Evolutionary conservation across 2,797 vertebrate genomes (phyloP), one percentile per base, ranked within the genome.

Genomic region (Rachycentron canadum): DNA sequence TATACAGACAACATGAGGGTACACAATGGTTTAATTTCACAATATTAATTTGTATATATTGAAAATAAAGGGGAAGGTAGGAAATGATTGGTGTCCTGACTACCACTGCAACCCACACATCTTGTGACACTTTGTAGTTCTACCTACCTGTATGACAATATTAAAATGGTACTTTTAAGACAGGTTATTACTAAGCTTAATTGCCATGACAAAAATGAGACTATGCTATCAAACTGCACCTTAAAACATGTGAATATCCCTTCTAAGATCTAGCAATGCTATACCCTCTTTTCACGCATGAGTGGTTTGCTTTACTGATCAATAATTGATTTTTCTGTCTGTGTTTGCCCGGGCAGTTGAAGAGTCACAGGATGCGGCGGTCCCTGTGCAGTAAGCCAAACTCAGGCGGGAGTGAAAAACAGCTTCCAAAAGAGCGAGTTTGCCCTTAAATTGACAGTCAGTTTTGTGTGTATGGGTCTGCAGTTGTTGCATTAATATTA

Each of bases 401-500:
- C 79, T 87, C 87, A 72, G 69, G 62, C 52, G 88, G 78, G 80
- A 85, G 67, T 53, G 75, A 83, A 84, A 85, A 88, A 86, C 62
- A 30, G 74, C 85, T 84, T 91, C 86, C 84, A 88, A 86, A 88
- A 88, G 81, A 90, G 77, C 76, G 52, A 70, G 68, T 88, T 89
- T 92, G 84, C 80, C 88, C 88, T 91, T 83, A 90, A 88, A 92
- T 88, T 83, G 84, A 91, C 87, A 32, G 85, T 89, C 87, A 84
- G 84, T 86, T 90, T 82, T 85, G 73, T 86, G 86, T 86, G 78
- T 85, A 64, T 78, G 75, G 81, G 84, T 88, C 72, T 91, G 83
- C 81, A 86, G 90, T 92, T 88, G 86, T 89, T 82, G 73, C 91
- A 94, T 94, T 88, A 93, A 93, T 94, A 94, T 94, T 94, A 91